These are phyloP conservation scores for Hyles vespertilio DNA, from an alignment of 1,140 invertebrate genomes.

Conservation along the genomic window DNA sequence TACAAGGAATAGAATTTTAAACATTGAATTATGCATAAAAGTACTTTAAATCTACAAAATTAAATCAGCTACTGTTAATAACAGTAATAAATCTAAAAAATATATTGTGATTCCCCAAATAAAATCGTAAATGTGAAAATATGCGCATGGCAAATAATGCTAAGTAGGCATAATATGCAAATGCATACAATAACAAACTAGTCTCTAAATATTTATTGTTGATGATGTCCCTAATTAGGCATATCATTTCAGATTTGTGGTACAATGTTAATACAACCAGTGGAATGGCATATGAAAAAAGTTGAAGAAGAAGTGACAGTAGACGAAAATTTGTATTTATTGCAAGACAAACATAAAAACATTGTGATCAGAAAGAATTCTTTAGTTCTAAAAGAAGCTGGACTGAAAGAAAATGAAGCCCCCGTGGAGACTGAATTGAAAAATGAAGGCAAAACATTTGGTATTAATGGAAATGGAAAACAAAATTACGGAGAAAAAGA, in stretches of 20 bases:
- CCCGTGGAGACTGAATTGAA: slow-evolving; percentile 31
- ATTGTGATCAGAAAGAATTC: slow-evolving; percentile 38
- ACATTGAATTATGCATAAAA: neutral
- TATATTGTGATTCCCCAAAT: too few relatives aligned
- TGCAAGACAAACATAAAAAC: slow-evolving; percentile 45
- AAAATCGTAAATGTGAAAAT: too few relatives aligned
- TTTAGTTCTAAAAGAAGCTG: slow-evolving; percentile 18
- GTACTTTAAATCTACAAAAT: too few relatives aligned
- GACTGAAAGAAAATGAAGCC: slow-evolving; percentile 28
- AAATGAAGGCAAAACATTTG: slow-evolving; percentile 32
- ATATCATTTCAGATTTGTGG: slow-evolving; percentile 45
- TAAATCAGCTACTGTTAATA: too few relatives aligned
- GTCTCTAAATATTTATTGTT: neutral
- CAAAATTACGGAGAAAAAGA: slow-evolving; percentile 43
- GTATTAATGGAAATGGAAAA: slow-evolving; percentile 18
- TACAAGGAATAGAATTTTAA: neutral
- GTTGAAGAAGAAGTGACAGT: slow-evolving; percentile 50
- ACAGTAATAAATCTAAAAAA: too few relatives aligned
- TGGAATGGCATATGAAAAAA: slow-evolving; percentile 73
- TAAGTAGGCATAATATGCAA: too few relatives aligned
- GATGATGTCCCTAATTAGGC: neutral
- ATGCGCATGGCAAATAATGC: too few relatives aligned
- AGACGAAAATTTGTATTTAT: slow-evolving; percentile 50
- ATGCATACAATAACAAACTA: neutral
- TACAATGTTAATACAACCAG: slow-evolving; percentile 74